Evolutionary conservation across 2,888 invertebrate species (phyloP), one percentile per base, ranked within the genome.

Genomic region (Xylocampa areola): DNA sequence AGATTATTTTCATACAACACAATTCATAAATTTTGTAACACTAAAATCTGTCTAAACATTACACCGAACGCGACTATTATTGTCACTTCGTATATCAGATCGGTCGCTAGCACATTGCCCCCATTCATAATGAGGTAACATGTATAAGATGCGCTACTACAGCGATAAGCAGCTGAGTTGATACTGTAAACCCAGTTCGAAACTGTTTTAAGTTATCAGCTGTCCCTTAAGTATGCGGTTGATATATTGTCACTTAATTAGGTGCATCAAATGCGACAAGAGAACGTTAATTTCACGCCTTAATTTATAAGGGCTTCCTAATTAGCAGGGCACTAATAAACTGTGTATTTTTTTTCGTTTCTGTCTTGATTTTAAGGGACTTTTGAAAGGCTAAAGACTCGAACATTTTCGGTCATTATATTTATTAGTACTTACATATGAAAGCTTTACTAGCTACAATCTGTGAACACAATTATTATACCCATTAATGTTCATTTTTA

Each of bases 161-260:
- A 45, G 6, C 35, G 70, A 64, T 64, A 64, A 64, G 57, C 64
- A 64, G 71, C 64, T 64, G 70, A 69, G 64, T 43, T 72, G 70
- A 33, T 48, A 68, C 47, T 43, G 49, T 50, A 68, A 62, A 58
- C 74, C 66, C 58, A 69, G 57, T n/a, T n/a, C n/a, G n/a, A n/a
- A n/a, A n/a, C n/a, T n/a, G n/a, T 73, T 76, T 49, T 36, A 60
- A 40, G 52, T 76, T 76, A 73, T 73, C 72, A 76, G 64, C 53
- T 58, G 52, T 52, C 60, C 37, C 69, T 52, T 43, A 67, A 67
- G 39, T 61, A 69, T 65, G 60, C 45, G 53, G 58, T 52, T 69
- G 77, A 73, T 76, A 69, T 61, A 63, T 29, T 47, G 73, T 67
- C 60, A 48, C 50, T 53, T 58, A 73, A 72, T 69, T 68, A 61